These are phyloP conservation scores for Diorhabda carinulata DNA, from an alignment of 1,140 invertebrate genomes.

Conservation along the genomic window DNA sequence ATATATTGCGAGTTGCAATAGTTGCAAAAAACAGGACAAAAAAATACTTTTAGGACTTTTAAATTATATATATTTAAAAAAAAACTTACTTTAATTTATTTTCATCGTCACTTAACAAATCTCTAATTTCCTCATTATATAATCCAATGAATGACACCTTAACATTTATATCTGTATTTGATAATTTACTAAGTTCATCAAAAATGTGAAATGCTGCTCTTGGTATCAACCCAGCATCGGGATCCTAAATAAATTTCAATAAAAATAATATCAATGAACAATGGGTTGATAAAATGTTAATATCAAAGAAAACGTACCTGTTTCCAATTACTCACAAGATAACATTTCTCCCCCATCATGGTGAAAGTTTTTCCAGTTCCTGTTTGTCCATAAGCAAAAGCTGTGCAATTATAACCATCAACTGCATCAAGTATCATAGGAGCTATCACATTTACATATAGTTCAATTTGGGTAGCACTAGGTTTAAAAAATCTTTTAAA, in stretches of 20 bases:
- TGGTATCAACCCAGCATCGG: conserved; percentile 78
- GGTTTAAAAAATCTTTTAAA: conserved; percentile 85
- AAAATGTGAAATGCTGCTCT: conserved; percentile 78
- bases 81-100: conserved; percentile 15
- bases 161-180: conserved; percentile 82
- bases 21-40: too few species aligned
- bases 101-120: conserved; percentile 68
- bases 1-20: too few species aligned
- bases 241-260: conserved; percentile 21
- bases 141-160: conserved; percentile 92
- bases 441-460: conserved; percentile 84
- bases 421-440: conserved; percentile 90
- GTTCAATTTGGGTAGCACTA: conserved; percentile 71
- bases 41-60: too few species aligned
- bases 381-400: conserved; percentile 98
- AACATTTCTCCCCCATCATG: conserved; percentile 76
- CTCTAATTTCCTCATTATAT: conserved; percentile 96
- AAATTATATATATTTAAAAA: too few species aligned
- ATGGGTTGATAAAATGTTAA: too few species aligned
- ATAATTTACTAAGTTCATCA: conserved; percentile 66
- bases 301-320: conserved; percentile 17
- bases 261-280: too few species aligned
- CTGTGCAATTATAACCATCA: conserved; percentile 94
- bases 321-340: conserved; percentile 29
- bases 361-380: conserved; percentile 98